These are phyloP conservation scores for Myotis brandtii DNA, from an alignment of 2,113 vertebrate species.

Conservation along the genomic window DNA sequence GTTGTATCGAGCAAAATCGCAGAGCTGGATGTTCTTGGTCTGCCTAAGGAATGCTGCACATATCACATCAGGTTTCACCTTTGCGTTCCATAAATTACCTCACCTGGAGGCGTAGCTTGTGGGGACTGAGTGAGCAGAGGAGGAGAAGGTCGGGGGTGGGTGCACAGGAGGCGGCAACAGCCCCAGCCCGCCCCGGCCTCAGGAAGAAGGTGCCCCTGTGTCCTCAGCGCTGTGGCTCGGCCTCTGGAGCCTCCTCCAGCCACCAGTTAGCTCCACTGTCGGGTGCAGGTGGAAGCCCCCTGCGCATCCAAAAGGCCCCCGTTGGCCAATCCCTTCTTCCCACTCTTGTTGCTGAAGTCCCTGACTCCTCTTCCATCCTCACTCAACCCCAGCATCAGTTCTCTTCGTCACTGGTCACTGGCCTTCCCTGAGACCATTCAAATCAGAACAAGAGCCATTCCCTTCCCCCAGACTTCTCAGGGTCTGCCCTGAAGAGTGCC, in stretches of 20 bases:
- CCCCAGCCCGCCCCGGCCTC: not conserved
- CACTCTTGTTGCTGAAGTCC: not conserved
- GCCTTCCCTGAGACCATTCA: not conserved
- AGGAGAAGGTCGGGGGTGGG: not conserved
- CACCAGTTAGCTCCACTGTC: not conserved
- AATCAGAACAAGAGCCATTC: too few species aligned
- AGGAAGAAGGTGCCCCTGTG: not conserved
- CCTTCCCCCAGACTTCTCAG: not conserved
- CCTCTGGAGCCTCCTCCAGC: not conserved
- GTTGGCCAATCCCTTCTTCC: not conserved
- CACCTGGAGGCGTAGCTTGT: not conserved
- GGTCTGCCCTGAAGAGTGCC: not conserved
- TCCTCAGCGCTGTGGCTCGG: not conserved
- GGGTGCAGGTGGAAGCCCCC: not conserved
- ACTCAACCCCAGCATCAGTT: not conserved
- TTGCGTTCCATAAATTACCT: conserved; percentile 28
- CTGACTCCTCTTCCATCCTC: not conserved
- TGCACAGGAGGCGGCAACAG: not conserved
- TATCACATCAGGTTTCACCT: conserved; percentile 35
- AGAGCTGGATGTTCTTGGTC: conserved; percentile 50
- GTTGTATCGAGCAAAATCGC: conserved; percentile 59
- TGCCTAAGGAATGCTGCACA: conserved; percentile 62
- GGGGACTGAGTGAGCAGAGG: not conserved
- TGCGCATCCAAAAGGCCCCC: not conserved
- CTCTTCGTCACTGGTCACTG: not conserved